phyloP scores from a whole-genome alignment of 2,888 invertebrate genomes.

The Cantharis rustica region DNA sequence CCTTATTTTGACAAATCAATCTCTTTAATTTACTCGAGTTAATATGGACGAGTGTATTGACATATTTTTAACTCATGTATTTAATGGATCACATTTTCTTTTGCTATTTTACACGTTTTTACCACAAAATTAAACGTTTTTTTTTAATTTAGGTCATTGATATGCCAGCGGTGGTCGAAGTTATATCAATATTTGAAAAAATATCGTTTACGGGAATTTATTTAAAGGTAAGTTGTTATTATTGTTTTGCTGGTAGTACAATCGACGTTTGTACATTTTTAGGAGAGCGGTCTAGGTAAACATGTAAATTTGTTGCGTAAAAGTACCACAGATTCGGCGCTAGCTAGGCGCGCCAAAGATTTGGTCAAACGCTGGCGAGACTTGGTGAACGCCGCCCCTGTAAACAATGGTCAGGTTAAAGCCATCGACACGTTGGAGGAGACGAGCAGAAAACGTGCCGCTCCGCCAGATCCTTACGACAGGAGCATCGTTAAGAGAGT shows the following conservation, averaged over 20 bases:
- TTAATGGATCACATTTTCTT: not conserved
- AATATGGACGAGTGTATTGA: slow-evolving; percentile 10
- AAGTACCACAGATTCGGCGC: slow-evolving; percentile 79
- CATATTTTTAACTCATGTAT: slow-evolving; percentile 8
- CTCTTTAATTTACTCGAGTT: not conserved
- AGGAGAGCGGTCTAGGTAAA: slow-evolving; percentile 94
- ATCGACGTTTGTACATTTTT: slow-evolving; percentile 29
- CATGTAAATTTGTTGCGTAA: slow-evolving; percentile 90
- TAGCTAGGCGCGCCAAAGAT: slow-evolving; percentile 90
- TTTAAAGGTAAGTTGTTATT: slow-evolving; percentile 71
- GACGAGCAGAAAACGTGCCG: slow-evolving; percentile 34
- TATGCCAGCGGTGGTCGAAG: slow-evolving; percentile 91
- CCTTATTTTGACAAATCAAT: not conserved
- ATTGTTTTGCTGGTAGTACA: not conserved
- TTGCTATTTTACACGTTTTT: not conserved
- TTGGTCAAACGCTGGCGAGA: slow-evolving; percentile 92
- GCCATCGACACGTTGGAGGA: slow-evolving; percentile 21
- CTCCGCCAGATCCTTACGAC: slow-evolving; percentile 31
- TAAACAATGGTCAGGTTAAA: slow-evolving; percentile 51
- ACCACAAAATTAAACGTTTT: not conserved
- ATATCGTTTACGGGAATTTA: slow-evolving; percentile 88
- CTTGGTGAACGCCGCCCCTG: slow-evolving; percentile 69
- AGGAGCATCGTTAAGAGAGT: slow-evolving; percentile 52
- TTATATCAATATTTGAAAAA: slow-evolving; percentile 91
- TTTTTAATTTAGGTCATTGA: slow-evolving; percentile 78